Evolutionary conservation across 2,797 vertebrate species (phyloP), one percentile per base, ranked within the genome.

Genomic region (Monodelphis domestica): DNA sequence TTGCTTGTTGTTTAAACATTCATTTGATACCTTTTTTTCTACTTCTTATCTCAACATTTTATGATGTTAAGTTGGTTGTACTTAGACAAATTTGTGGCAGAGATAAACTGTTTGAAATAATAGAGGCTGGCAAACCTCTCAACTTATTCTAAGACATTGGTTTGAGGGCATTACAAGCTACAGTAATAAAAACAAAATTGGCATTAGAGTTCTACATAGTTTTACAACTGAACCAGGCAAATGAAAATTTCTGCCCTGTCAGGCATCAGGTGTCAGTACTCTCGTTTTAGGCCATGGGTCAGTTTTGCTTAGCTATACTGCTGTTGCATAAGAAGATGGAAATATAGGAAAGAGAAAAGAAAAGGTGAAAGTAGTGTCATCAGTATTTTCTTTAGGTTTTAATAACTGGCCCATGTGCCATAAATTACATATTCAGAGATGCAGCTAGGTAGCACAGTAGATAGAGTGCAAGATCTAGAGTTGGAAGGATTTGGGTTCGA

Each of bases 41-140:
- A 90, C 15, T 59, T 30, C 50, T 91, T 15, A 38, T 87, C 91
- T n/a, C 55, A 5, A 14, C 53, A 56, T 91, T 91, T 45, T 54
- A 53, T 57, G 21, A n/a, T 57, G 28, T 38, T 84, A 94, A 50
- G 26, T 7, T 89, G 2, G 38, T 90, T n/a, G 33, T 91, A 89
- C 29, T 63, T 95, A n/a, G 52, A 4, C 38, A 87, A 92, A 91
- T 94, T 78, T 78, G 45, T 93, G 70, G 2, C 89, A 87, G 54
- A 94, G 93, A 78, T 59, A 21, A 94, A 50, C 29, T 92, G 92
- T 96, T 53, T 96, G 84, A 95, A 96, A 91, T 93, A 88, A 89
- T 45, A 33, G 33, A 88, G 94, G 12, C 21, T 87, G 88, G 87
- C 53, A 94, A 54, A 26, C 56, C 54, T 89, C 14, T 90, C 92